Percentiles rank a stretch among this genome's conserved stretches.
These are phyloP conservation scores for Limnothrissa miodon DNA, from an alignment of 2,113 vertebrate species.

Conservation along the genomic window DNA sequence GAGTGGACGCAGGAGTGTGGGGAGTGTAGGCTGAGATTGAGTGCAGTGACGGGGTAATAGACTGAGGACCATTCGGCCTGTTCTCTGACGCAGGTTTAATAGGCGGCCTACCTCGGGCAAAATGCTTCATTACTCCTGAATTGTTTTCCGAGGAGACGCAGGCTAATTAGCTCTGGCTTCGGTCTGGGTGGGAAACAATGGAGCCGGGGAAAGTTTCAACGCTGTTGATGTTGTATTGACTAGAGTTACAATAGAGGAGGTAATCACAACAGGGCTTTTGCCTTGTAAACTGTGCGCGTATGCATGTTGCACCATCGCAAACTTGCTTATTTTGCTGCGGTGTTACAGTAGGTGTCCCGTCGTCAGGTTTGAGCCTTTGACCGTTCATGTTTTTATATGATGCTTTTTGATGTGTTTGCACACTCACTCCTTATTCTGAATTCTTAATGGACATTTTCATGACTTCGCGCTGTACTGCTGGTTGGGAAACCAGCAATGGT, in stretches of 20 bases:
- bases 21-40: not conserved
- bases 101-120: constrained; percentile 21
- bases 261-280: constrained; percentile 17
- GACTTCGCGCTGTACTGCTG: not conserved
- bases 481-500: not conserved
- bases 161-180: constrained; percentile 47
- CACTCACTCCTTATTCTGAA: not conserved
- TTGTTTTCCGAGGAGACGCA: constrained; percentile 41
- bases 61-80: not conserved
- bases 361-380: not conserved
- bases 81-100: not conserved
- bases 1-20: not conserved
- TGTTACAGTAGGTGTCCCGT: not conserved
- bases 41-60: not conserved
- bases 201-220: not conserved
- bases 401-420: not conserved
- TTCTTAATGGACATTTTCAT: not conserved
- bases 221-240: constrained; percentile 35
- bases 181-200: constrained; percentile 5
- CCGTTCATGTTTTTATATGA: not conserved
- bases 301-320: not conserved
- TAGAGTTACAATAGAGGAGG: constrained; percentile 36
- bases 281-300: not conserved
- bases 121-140: constrained; percentile 37
- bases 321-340: not conserved